phyloP scores from a whole-genome alignment of 2,113 vertebrate species.

The Malaclemys terrapin region DNA sequence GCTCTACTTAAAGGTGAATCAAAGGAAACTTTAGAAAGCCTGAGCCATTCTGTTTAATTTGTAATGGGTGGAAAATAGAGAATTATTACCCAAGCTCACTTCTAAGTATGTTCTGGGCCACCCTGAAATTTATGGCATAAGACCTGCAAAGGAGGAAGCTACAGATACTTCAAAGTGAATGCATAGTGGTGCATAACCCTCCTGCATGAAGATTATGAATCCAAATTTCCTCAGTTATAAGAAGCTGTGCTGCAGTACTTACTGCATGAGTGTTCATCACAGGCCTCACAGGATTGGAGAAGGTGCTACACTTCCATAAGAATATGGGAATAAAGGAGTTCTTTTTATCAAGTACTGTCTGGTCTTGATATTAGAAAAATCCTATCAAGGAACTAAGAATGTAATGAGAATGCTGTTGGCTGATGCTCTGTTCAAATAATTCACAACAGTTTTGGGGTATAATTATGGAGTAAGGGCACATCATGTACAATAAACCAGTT shows the following conservation, averaged over 20 bases:
- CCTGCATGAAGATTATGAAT: not conserved
- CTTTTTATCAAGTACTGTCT: not conserved
- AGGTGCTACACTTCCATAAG: not conserved
- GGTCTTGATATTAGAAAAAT: not conserved
- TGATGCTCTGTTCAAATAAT: not conserved
- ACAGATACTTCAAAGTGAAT: accelerated
- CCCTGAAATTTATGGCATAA: not conserved
- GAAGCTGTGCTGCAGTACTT: not conserved
- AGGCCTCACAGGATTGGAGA: accelerated
- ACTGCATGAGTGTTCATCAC: not conserved
- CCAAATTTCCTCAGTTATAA: not conserved
- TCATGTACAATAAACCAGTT: not conserved
- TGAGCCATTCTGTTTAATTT: not conserved
- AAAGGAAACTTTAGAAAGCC: not conserved
- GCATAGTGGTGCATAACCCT: not conserved
- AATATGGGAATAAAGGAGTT: not conserved
- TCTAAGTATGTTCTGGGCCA: not conserved
- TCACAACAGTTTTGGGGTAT: too few species aligned
- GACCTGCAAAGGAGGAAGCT: not conserved
- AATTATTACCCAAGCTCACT: accelerated
- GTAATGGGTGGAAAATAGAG: not conserved
- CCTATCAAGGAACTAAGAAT: not conserved
- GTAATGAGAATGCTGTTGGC: too few species aligned
- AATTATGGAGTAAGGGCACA: not conserved
- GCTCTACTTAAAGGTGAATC: not conserved